phyloP scores from a whole-genome alignment of 2,797 vertebrate genomes.

The Arnoldichthys spilopterus region DNA sequence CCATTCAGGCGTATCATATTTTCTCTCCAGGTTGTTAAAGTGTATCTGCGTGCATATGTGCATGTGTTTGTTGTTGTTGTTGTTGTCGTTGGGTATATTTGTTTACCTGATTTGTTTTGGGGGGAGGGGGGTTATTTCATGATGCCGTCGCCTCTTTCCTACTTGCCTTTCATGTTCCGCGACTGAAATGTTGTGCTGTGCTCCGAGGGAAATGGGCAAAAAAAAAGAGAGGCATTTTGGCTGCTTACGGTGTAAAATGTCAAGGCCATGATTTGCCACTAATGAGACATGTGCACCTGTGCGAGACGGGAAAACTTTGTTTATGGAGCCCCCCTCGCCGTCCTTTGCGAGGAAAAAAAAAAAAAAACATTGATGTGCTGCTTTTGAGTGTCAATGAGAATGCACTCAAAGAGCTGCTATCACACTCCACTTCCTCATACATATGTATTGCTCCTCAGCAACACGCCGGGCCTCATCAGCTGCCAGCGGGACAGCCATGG shows the following conservation, averaged over 20 bases:
- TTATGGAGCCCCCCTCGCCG: slow-evolving; percentile 63
- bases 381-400: slow-evolving; percentile 72
- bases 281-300: slow-evolving; percentile 73
- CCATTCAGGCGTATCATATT: slow-evolving; percentile 35
- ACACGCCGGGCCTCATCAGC: slow-evolving; percentile 62
- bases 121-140: slow-evolving; percentile 45
- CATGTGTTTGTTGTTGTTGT: slow-evolving; percentile 19
- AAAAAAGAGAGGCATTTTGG: slow-evolving; percentile 54
- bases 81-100: slow-evolving; percentile 49
- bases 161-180: slow-evolving; percentile 49
- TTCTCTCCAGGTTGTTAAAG: slow-evolving; percentile 10
- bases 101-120: slow-evolving; percentile 61
- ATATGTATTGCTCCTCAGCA: slow-evolving; percentile 72
- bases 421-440: slow-evolving; percentile 72
- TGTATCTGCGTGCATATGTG: slow-evolving; percentile 5
- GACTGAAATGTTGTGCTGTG: slow-evolving; percentile 54
- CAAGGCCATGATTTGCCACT: slow-evolving; percentile 71
- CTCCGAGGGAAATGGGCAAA: slow-evolving; percentile 59
- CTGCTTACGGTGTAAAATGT: slow-evolving; percentile 71
- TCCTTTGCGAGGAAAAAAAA: slow-evolving; percentile 32
- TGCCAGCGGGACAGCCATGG: slow-evolving; percentile 59
- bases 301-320: slow-evolving; percentile 74
- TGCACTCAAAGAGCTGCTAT: slow-evolving; percentile 73
- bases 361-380: slow-evolving; percentile 56
- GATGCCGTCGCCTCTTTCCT: slow-evolving; percentile 35